Percentiles rank a stretch among this genome's conserved stretches.
These are phyloP conservation scores for Chrysolina haemoptera DNA, from an alignment of 2,888 invertebrate genomes.

Conservation along the genomic window DNA sequence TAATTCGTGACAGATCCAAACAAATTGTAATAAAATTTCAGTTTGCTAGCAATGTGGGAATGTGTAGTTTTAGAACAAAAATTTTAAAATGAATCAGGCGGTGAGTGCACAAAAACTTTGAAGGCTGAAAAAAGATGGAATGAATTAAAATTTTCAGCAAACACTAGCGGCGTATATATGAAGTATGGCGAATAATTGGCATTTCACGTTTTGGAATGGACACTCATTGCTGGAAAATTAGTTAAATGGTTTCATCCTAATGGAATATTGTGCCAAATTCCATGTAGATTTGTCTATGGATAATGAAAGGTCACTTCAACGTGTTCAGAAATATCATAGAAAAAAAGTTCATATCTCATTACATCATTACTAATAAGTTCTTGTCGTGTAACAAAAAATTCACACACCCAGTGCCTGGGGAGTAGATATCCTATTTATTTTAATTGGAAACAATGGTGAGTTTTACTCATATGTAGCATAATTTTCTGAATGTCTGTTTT, in stretches of 20 bases:
- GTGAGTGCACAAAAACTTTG: background rate
- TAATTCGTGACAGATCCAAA: slow-evolving; percentile 20
- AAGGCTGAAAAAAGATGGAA: slow-evolving; percentile 5
- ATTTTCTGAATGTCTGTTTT: background rate
- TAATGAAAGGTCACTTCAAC: slow-evolving; percentile 7
- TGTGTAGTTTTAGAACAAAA: background rate
- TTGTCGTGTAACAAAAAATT: slow-evolving; percentile 15
- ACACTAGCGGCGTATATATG: background rate
- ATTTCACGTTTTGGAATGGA: slow-evolving; percentile 4
- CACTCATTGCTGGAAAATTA: slow-evolving; percentile 17
- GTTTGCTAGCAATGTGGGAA: background rate
- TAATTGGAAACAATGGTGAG: slow-evolving; percentile 17
- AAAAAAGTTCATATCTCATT: slow-evolving; percentile 8
- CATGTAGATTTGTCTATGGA: slow-evolving; percentile 7
- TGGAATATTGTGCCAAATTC: slow-evolving; percentile 16
- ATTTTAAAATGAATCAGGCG: background rate
- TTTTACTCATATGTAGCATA: background rate
- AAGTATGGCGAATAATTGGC: slow-evolving; percentile 1
- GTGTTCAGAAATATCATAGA: slow-evolving; percentile 8
- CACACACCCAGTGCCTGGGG: slow-evolving; percentile 23
- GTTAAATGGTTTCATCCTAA: slow-evolving; percentile 15
- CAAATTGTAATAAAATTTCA: slow-evolving; percentile 15
- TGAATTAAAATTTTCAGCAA: slow-evolving; percentile 13
- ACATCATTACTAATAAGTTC: slow-evolving; percentile 21
- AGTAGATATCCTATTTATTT: slow-evolving; percentile 12